Percentiles rank a stretch among this genome's conserved stretches.
These are phyloP conservation scores for Ormyrus pomaceus DNA, from an alignment of 2,888 invertebrate species.

Conservation along the genomic window DNA sequence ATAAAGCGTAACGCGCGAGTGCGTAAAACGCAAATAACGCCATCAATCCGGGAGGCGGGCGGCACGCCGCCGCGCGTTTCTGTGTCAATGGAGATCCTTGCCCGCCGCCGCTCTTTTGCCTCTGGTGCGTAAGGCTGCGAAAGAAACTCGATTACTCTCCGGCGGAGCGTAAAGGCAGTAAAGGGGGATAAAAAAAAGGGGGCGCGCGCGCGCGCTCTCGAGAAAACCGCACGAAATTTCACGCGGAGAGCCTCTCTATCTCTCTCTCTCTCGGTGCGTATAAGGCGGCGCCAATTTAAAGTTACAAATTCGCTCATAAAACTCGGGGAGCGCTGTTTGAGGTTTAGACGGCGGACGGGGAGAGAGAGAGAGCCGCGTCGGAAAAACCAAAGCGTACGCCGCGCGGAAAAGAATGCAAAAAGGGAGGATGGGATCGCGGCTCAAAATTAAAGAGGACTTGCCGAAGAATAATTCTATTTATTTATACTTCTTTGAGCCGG, in stretches of 20 bases:
- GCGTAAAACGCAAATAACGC: constrained; percentile 41
- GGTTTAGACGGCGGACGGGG: constrained; percentile 7
- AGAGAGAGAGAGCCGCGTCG: not conserved
- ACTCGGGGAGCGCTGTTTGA: constrained; percentile 56
- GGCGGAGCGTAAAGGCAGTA: constrained; percentile 43
- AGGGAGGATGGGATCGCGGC: not conserved
- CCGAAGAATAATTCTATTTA: no score
- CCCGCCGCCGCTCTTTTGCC: not conserved
- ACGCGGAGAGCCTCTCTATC: constrained; percentile 31
- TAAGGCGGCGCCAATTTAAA: constrained; percentile 69
- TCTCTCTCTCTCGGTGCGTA: not conserved
- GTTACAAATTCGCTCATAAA: constrained; percentile 74
- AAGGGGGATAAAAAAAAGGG: constrained; percentile 18
- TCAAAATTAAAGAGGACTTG: not conserved
- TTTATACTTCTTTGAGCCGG: no score
- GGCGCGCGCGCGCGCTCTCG: not conserved
- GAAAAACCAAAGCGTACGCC: no score
- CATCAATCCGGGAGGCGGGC: constrained; percentile 15
- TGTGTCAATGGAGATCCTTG: constrained; percentile 46
- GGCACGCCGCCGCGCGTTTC: not conserved
- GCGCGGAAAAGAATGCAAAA: not conserved
- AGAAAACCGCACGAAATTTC: constrained; percentile 58
- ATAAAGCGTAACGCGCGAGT: constrained; percentile 16
- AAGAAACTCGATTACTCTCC: constrained; percentile 48
- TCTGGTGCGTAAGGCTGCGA: not conserved